Evolutionary conservation across 2,113 vertebrate genomes (phyloP).

Genomic region (Reinhardtius hippoglossoides): DNA sequence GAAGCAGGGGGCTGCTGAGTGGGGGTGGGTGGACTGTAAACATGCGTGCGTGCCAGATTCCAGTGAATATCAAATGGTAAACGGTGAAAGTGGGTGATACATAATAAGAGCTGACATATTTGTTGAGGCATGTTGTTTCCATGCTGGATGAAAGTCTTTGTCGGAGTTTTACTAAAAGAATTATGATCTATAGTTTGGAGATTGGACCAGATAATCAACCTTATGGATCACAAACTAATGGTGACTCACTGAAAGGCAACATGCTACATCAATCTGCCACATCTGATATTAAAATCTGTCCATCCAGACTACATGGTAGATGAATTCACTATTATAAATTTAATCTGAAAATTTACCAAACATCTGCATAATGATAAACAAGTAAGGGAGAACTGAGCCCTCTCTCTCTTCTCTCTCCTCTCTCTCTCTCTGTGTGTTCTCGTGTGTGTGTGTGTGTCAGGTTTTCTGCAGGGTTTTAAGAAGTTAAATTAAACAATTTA

Average conservation of each 20-base stretch:
- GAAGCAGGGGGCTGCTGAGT: no score
- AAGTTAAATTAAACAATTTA: no score
- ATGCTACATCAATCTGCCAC: constrained; percentile 44
- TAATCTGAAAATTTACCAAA: constrained; percentile 7
- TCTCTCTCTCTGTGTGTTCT: no score
- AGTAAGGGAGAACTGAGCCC: neutral
- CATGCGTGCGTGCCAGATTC: neutral
- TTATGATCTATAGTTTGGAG: constrained; percentile 56
- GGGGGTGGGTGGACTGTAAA: neutral
- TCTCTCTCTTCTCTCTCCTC: no score
- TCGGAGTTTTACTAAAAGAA: constrained; percentile 56
- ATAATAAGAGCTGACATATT: constrained; percentile 41
- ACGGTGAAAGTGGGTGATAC: constrained; percentile 13
- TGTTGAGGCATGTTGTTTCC: constrained; percentile 33
- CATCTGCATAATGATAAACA: constrained; percentile 14
- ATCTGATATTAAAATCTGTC: constrained; percentile 25
- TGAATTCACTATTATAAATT: constrained; percentile 15
- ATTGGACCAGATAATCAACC: constrained; percentile 27
- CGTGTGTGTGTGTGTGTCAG: no score
- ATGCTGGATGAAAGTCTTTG: constrained; percentile 47
- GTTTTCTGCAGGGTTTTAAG: no score
- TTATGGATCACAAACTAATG: constrained; percentile 36
- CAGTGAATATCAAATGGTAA: constrained; percentile 6
- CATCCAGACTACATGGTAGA: constrained; percentile 18
- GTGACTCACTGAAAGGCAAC: constrained; percentile 30